phyloP scores from a whole-genome alignment of 2,888 invertebrate genomes.

The Eristalis intricaria region DNA sequence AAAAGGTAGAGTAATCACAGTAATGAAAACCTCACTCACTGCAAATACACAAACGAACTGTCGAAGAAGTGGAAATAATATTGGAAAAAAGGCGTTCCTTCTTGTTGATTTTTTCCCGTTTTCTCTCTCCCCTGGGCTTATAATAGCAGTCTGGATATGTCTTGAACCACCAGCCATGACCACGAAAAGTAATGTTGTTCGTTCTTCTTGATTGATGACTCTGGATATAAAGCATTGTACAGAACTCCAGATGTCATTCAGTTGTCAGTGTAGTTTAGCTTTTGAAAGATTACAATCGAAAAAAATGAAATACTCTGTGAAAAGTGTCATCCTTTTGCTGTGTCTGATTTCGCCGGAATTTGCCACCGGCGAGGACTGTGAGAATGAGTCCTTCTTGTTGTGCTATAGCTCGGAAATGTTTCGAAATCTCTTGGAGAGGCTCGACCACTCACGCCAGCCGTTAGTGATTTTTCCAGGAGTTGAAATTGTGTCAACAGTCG shows the following conservation, averaged over 20 bases:
- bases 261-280: constrained; percentile 31
- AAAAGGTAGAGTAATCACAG: constrained; percentile 14
- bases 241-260: constrained; percentile 16
- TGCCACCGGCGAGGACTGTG: constrained; percentile 16
- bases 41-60: background rate
- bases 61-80: constrained; percentile 4
- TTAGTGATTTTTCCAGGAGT: constrained; percentile 79
- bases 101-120: background rate
- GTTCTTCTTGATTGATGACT: constrained; percentile 54
- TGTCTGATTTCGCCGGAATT: background rate
- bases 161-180: constrained; percentile 48
- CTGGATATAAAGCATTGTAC: constrained; percentile 48
- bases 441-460: constrained; percentile 80
- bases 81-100: constrained; percentile 39
- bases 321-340: background rate
- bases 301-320: constrained; percentile 22
- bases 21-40: constrained; percentile 14
- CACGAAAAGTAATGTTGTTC: constrained; percentile 18
- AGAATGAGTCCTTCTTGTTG: constrained; percentile 77
- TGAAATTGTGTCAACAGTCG: constrained; percentile 77
- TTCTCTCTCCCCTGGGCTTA: background rate
- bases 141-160: constrained; percentile 16
- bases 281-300: background rate
- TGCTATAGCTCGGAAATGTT: constrained; percentile 83
- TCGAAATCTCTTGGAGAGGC: constrained; percentile 82